Evolutionary conservation across 2,113 vertebrate genomes (phyloP).

Genomic region (Cettia cetti): DNA sequence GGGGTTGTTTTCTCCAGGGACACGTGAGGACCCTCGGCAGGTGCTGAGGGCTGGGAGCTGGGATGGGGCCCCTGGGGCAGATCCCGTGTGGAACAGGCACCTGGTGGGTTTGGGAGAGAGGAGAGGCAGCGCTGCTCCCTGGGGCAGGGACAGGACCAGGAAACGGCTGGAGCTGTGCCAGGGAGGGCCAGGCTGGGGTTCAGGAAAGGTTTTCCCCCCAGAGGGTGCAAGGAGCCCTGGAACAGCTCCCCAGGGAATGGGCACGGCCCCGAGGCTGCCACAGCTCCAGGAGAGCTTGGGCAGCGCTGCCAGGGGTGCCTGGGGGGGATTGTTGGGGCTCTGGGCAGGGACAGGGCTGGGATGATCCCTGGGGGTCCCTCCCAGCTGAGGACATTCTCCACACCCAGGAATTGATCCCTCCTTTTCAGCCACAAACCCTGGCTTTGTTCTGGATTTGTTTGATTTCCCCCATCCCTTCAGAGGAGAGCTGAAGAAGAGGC

Average conservation of each 20-base stretch:
- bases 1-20: not conserved
- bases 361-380: not conserved
- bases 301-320: not conserved
- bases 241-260: not conserved
- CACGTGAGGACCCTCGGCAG: no score
- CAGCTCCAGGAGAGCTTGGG: not conserved
- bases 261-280: not conserved
- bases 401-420: not conserved
- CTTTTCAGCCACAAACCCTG: not conserved
- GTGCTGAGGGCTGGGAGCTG: not conserved
- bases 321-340: not conserved
- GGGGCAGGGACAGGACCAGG: not conserved
- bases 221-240: not conserved
- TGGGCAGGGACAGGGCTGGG: not conserved
- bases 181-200: rapidly evolving
- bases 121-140: not conserved
- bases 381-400: not conserved
- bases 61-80: not conserved
- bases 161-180: not conserved
- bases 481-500: not conserved
- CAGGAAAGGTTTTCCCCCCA: not conserved
- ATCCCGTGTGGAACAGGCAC: no score
- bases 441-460: not conserved
- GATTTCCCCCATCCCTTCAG: not conserved
- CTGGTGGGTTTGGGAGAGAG: not conserved